Evolutionary conservation across 2,113 vertebrate genomes (phyloP), one percentile per base, ranked within the genome.

Genomic region (Garra rufa): DNA sequence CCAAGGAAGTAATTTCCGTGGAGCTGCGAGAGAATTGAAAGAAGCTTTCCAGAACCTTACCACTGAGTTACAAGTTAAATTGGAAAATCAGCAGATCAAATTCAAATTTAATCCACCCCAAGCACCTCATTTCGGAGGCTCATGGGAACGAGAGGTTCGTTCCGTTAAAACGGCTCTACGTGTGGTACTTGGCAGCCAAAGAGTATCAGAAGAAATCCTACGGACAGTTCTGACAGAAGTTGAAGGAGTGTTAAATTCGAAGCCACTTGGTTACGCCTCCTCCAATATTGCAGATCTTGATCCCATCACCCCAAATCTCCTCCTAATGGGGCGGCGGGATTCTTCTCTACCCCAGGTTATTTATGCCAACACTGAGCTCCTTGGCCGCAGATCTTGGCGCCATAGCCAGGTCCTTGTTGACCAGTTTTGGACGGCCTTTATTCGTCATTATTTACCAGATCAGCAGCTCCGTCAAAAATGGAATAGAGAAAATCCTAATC

Each of bases 1-100:
- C 26, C 57, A 75, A 24, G 79, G 70, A 24, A 85, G 55, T 3
- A 82, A 85, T 21, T 81, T 85, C 41, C 14, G 14, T 19, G 34
- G 70, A 14, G 59, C 59, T 15, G 73, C 76, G 26, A 76, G 41
- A 63, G 59, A 86, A 15, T 34, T 82, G 14, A 50, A 76, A 14
- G 75, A 50, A 52, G 50, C 6, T 34, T 77, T 57, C 17, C 67
- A 70, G 19, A 69, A 19, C 30, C 65, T 69, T 38, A 34, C 30
- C 15, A 65, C 26, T 6, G 26, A 63, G 10, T 28, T 65, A 2
- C 4, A 65, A 30, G 4, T 30, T 6, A 30, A 65, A 30, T 6
- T 65, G 1, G 28, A 65, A 65, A 28, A 30, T 7, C 63, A 65
- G 28, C 14, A 30, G 28, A 65, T 65, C 15, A 65, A 30, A 65